Percentiles rank a stretch among this genome's conserved stretches.
phyloP scores from a whole-genome alignment of 2,797 vertebrate genomes.

The Cetoscarus ocellatus region DNA sequence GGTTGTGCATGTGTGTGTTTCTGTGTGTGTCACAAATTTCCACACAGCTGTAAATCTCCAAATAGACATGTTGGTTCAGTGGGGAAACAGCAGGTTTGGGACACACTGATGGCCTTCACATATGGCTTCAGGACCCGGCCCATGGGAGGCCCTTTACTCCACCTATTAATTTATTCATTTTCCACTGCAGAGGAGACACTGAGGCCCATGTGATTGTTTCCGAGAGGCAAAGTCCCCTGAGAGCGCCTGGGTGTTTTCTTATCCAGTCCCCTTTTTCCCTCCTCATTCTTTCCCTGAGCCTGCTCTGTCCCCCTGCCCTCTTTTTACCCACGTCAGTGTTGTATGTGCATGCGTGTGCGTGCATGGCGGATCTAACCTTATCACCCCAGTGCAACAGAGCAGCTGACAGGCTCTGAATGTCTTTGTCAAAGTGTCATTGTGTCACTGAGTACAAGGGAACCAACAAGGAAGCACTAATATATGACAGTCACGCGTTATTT shows the following conservation, averaged over 20 bases:
- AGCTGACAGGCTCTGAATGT: slow-evolving; percentile 44
- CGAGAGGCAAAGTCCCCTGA: slow-evolving; percentile 53
- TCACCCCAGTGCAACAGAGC: slow-evolving; percentile 21
- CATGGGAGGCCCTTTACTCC: slow-evolving; percentile 66
- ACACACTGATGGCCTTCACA: slow-evolving; percentile 81
- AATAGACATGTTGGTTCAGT: slow-evolving; percentile 79
- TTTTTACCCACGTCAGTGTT: slow-evolving; percentile 17
- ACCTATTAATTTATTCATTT: slow-evolving; percentile 83
- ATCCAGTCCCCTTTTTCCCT: slow-evolving; percentile 28
- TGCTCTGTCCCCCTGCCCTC: slow-evolving; percentile 34
- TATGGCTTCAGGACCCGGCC: slow-evolving; percentile 74
- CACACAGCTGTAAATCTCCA: slow-evolving; percentile 74
- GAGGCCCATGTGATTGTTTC: slow-evolving; percentile 78
- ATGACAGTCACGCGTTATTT: slow-evolving; percentile 8
- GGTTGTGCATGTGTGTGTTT: slow-evolving; percentile 16
- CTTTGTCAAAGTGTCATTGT: slow-evolving; percentile 44
- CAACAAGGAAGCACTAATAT: background rate
- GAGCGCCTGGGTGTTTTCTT: slow-evolving; percentile 69
- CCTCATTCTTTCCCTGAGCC: slow-evolving; percentile 34
- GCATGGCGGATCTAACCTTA: slow-evolving; percentile 21
- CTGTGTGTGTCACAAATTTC: slow-evolving; percentile 50
- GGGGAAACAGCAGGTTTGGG: slow-evolving; percentile 78
- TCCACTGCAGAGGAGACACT: slow-evolving; percentile 76
- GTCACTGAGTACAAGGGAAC: slow-evolving; percentile 23
- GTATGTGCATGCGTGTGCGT: slow-evolving; percentile 17